A percentile compares a stretch with the other conserved stretches of the same genome.
phyloP scores from a whole-genome alignment of 2,888 invertebrate species.

The Synergus itoensis region DNA sequence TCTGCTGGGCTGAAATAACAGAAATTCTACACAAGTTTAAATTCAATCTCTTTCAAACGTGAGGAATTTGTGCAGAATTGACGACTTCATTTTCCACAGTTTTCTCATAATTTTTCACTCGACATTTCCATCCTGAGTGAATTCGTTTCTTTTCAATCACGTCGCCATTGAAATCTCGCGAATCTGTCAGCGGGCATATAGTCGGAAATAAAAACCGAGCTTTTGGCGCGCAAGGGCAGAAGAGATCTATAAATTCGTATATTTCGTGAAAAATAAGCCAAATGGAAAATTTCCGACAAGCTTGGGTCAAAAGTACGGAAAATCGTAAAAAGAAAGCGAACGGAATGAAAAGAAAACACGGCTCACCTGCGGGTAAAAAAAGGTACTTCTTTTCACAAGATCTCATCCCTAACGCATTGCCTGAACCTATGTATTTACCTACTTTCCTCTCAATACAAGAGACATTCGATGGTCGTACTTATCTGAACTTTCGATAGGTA shows the following conservation, averaged over 20 bases:
- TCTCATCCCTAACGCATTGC: background rate
- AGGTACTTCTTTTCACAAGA: background rate
- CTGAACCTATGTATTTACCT: no score
- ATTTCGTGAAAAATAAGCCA: conserved; percentile 11
- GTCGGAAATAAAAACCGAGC: conserved; percentile 3
- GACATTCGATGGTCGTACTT: no score
- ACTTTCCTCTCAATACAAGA: no score
- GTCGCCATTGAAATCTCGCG: conserved; percentile 22
- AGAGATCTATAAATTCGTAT: conserved; percentile 26
- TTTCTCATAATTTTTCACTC: conserved; percentile 16
- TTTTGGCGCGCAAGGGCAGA: conserved; percentile 9
- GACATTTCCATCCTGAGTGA: background rate
- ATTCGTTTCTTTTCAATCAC: conserved; percentile 32
- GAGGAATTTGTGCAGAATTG: conserved; percentile 11
- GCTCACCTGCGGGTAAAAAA: conserved; percentile 21
- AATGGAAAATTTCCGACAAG: background rate
- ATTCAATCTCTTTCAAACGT: background rate
- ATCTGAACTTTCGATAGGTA: no score
- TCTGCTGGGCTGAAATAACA: no score
- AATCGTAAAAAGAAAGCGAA: background rate
- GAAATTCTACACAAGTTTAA: no score
- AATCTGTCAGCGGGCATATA: conserved; percentile 23
- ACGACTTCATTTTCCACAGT: conserved; percentile 24
- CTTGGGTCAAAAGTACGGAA: background rate
- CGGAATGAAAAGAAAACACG: conserved; percentile 24